These are phyloP conservation scores for Platygyra sinensis DNA, from an alignment of 64 coral and sea anemone species.

Conservation along the genomic window DNA sequence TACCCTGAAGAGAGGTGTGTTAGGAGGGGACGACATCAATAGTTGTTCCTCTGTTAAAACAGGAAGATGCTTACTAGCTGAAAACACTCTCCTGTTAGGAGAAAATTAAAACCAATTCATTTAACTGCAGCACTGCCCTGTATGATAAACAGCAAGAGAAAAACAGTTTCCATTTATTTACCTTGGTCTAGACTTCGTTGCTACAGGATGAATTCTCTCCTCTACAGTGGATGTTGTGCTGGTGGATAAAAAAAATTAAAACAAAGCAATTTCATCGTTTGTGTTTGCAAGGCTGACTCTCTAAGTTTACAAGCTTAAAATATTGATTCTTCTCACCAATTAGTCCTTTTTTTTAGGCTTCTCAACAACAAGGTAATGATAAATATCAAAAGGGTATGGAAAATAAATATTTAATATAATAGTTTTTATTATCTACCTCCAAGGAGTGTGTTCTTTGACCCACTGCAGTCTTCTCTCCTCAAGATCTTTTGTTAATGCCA, in stretches of 20 bases:
- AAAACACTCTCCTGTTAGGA: constrained; percentile 69
- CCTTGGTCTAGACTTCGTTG: constrained; percentile 44
- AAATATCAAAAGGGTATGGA: no score
- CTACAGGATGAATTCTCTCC: constrained; percentile 74
- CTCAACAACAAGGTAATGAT: no score
- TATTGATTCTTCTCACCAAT: neutral
- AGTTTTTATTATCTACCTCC: constrained; percentile 36
- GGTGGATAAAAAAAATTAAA: neutral
- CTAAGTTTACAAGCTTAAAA: no score
- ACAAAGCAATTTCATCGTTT: neutral
- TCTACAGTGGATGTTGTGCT: constrained; percentile 50
- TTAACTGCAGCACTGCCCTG: no score
- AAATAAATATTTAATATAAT: neutral
- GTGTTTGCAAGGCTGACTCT: neutral
- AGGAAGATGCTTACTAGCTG: constrained; percentile 72
- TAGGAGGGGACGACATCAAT: constrained; percentile 38
- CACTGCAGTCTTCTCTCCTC: constrained; percentile 65
- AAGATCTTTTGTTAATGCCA: constrained; percentile 27
- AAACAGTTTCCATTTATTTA: neutral
- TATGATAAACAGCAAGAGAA: neutral
- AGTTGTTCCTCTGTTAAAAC: constrained; percentile 71
- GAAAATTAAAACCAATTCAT: neutral
- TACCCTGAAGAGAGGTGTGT: constrained; percentile 63
- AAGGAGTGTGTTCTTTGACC: constrained; percentile 64
- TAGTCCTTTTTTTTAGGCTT: neutral